phyloP scores from a whole-genome alignment of 35 echinoderm and acorn worm species.

The Hemicentrotus pulcherrimus region DNA sequence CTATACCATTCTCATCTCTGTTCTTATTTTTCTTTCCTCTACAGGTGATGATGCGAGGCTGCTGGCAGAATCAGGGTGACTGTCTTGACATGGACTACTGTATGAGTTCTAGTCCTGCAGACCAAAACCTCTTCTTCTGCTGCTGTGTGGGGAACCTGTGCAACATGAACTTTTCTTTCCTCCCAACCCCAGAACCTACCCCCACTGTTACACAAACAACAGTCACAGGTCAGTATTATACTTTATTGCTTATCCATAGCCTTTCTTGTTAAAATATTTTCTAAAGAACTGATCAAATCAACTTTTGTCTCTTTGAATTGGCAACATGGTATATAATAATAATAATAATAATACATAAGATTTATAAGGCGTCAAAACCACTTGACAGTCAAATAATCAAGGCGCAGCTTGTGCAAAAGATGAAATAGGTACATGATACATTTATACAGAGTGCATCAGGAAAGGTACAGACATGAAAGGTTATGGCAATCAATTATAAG shows the following conservation, averaged over 20 bases:
- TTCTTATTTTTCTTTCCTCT: not conserved
- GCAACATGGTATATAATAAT: too few relatives aligned
- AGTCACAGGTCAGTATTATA: not conserved
- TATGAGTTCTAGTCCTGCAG: conserved; percentile 41
- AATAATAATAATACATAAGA: too few relatives aligned
- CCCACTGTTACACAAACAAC: conserved; percentile 31
- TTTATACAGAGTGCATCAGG: too few relatives aligned
- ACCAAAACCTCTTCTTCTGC: conserved; percentile 69
- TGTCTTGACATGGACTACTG: conserved; percentile 54
- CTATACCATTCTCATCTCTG: not conserved
- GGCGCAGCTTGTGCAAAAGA: too few relatives aligned
- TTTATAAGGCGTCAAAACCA: too few relatives aligned
- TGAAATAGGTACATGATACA: too few relatives aligned
- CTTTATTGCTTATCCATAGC: not conserved
- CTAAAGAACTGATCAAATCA: not conserved
- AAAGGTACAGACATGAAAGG: too few relatives aligned
- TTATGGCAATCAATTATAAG: too few relatives aligned
- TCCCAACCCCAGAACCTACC: conserved; percentile 53
- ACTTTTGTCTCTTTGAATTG: not conserved
- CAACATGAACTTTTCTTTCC: conserved; percentile 64
- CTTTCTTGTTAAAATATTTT: not conserved
- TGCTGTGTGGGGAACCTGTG: conserved; percentile 77
- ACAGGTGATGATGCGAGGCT: conserved; percentile 61
- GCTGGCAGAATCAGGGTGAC: conserved; percentile 59
- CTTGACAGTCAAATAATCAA: too few relatives aligned